Base-by-base conservation (phyloP, 2,797 vertebrate genomes). In the Argyrosomus regius region DNA sequence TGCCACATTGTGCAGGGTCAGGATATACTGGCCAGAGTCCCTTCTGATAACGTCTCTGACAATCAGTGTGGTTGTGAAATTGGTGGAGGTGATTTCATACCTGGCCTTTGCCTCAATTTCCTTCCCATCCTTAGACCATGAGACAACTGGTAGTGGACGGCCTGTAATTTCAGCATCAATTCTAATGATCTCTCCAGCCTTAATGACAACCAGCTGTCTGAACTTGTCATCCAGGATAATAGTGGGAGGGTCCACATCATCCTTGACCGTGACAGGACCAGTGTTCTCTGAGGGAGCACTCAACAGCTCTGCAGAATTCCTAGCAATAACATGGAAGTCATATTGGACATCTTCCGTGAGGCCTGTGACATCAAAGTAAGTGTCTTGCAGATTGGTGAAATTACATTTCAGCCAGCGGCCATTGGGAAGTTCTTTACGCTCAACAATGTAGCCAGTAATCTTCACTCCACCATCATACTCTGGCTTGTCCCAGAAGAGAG, bases 361-460 rank as follows among this genome's bases (percentile, higher is more conserved):
- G 78, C 97, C 97, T 80, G 96, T 97, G 59, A 99, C 95, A 73
- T 99, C 97, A 68, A 97, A 99, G 90, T 95, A 98, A 9, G 97
- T 99, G 89, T 99, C 98, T 85, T 97, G 97, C 39, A 99, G 80
- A 65, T 98, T 99, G 49, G 96, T 94, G 80, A 97, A 99, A 91
- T 99, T 99, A 88, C 97, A 99, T 83, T 99, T 99, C 81, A 99
- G 93, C 98, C 98, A 99, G 71, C 98, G 97, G 35, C 98, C 98
- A 67, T 96, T 96, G 75, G 98, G 98, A 54, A 99, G 83, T 78
- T 99, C 97, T 92, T 95, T 97, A 24, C 95, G 95, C 83, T 99
- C 98, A 90, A 99, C 95, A 90, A 98, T 94, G 82, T 98, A 99
- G 53, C 98, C 98, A 60, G 97, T 99, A 88, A 99, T 94, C 90